Base-by-base conservation (phyloP, 2,888 invertebrate species). In the Meganola albula region DNA sequence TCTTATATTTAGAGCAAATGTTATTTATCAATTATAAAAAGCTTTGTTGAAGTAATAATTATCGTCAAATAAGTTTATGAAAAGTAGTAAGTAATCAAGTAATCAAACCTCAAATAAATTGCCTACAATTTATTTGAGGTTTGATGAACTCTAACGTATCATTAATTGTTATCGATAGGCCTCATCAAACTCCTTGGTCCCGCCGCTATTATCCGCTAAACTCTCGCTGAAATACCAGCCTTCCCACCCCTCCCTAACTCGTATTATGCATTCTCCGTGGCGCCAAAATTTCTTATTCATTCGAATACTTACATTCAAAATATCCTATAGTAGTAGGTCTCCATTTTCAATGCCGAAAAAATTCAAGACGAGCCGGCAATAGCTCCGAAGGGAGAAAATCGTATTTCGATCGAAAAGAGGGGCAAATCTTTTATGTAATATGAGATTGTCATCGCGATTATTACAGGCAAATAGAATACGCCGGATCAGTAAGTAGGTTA, bases 371-470 rank as follows among this genome's bases (percentile, higher is more conserved):
- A 74, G 56, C 74, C 74, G 73, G 71, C 78, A 78, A 83, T 83
- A 80, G 75, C 75, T 77, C 66, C 63, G 69, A 73, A 75, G 77
- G 77, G 78, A 79, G 80, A 79, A 85, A 84, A 85, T 84, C 85
- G 80, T 75, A 84, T 84, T 84, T 83, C 75, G 77, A 82, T 82
- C 78, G 74, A 76, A 77, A 73, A 79, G 82, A 82, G 83, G 53
- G 83, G 80, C 74, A 84, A 84, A 84, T 83, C 84, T 85, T 85
- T 85, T 85, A 83, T 84, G 83, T 82, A 83, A 83, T 84, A 85
- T 83, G 74, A 84, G 83, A 85, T 85, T 83, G 85, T 85, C 85
- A 85, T 84, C 82, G 84, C 82, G 83, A 84, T 84, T 85, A 85
- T 85, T 84, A 84, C 79, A 83, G 80, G 82, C 79, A 84, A 85